Evolutionary conservation across 2,113 vertebrate genomes (phyloP).

Genomic region (Micronycteris hirsuta): DNA sequence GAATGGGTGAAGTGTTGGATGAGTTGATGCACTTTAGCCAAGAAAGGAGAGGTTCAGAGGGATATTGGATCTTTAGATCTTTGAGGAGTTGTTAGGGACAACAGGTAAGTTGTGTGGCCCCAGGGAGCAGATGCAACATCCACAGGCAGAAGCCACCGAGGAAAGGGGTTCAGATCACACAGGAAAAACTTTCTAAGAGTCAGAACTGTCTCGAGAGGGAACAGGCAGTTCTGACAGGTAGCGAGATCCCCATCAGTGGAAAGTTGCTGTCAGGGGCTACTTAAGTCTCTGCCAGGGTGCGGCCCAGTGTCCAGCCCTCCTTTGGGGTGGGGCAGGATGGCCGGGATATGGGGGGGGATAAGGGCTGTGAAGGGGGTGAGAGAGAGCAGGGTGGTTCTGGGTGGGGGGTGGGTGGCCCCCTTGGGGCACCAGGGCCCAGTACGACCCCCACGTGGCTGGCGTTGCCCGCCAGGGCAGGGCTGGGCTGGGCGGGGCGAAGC

Average conservation of each 20-base stretch:
- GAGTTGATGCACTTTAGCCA: neutral
- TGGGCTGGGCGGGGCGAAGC: slow-evolving; percentile 53
- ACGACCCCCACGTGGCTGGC: neutral
- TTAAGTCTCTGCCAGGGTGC: neutral
- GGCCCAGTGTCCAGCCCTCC: neutral
- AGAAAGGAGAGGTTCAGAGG: neutral
- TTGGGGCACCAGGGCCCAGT: neutral
- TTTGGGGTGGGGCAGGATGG: slow-evolving; percentile 5
- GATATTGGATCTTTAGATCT: neutral
- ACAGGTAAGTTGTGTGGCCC: neutral
- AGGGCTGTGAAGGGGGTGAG: neutral
- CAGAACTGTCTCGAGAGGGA: neutral
- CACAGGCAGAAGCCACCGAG: neutral
- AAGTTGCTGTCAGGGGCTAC: neutral
- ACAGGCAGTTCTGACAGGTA: neutral
- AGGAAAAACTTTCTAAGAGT: neutral
- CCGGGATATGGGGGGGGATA: neutral
- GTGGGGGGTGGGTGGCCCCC: neutral
- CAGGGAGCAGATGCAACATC: neutral
- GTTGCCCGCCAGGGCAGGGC: neutral
- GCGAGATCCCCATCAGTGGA: neutral
- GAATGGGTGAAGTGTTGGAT: neutral
- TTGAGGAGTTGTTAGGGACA: neutral
- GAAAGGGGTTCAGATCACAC: neutral
- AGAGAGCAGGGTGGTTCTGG: neutral